These are phyloP conservation scores for Halichondria panicea DNA, from an alignment of 37 sponge, comb jelly and placozoan genomes.

Conservation along the genomic window DNA sequence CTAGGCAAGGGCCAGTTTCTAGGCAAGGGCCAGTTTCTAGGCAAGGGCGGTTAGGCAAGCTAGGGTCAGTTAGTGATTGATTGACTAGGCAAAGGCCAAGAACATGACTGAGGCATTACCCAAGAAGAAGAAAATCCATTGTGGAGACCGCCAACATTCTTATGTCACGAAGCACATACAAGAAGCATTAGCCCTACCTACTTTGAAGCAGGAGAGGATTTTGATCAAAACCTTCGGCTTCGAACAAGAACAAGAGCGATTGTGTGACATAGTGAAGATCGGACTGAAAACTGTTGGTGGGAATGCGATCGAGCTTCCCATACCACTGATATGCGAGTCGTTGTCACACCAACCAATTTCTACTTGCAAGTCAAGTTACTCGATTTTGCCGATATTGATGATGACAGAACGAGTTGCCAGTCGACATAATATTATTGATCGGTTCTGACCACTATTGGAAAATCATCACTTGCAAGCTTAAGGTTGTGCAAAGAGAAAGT, in stretches of 20 bases:
- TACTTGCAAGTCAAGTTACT: neutral
- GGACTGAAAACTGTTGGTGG: neutral
- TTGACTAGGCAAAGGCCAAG: too few relatives aligned
- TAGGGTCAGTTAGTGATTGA: too few relatives aligned
- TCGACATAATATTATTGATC: neutral
- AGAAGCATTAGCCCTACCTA: neutral
- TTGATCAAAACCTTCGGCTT: slow-evolving; percentile 28
- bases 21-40: too few relatives aligned
- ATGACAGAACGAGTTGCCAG: neutral
- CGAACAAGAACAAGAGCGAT: neutral
- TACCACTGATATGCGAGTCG: neutral
- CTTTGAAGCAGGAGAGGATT: neutral
- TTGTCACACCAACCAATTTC: neutral
- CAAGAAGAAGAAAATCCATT: slow-evolving; percentile 7
- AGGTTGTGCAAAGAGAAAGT: slow-evolving; percentile 4
- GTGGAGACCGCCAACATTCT: slow-evolving; percentile 22
- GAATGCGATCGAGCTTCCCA: neutral
- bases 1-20: too few relatives aligned
- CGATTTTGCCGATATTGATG: neutral
- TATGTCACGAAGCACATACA: slow-evolving; percentile 5
- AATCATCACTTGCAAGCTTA: neutral
- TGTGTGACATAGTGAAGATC: neutral
- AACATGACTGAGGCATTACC: neutral
- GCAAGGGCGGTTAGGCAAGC: too few relatives aligned
- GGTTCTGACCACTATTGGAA: slow-evolving; percentile 13